Conservation (phyloP, 2,888 invertebrate genomes). For the Lysandra bellargus region DNA sequence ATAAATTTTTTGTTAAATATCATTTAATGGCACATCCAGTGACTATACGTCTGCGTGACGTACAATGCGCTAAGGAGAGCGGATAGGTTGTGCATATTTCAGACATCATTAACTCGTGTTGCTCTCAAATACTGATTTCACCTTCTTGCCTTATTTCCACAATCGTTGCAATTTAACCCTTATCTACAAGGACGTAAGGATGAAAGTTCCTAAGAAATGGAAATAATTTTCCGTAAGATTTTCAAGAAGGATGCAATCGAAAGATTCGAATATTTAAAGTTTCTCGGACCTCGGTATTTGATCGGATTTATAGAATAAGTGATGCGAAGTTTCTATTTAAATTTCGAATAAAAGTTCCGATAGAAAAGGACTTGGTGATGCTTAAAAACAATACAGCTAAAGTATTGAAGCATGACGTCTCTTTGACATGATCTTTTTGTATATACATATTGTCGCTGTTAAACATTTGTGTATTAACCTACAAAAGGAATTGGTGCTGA, state of each 20-base stretch:
- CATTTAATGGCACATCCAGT: neutral
- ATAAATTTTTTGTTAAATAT: no score
- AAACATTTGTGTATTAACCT: no score
- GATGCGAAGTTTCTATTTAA: neutral
- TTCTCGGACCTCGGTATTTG: neutral
- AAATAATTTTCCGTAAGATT: neutral
- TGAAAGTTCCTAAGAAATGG: neutral
- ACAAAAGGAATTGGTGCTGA: no score
- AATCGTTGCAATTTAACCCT: neutral
- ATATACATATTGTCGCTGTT: no score
- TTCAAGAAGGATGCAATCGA: neutral
- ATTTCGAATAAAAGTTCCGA: neutral
- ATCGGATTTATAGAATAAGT: neutral
- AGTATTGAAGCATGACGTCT: no score
- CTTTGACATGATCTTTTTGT: no score
- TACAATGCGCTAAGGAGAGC: slow-evolving; percentile 11
- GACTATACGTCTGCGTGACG: slow-evolving; percentile 34
- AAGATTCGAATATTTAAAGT: neutral
- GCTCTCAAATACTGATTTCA: slow-evolving; percentile 32
- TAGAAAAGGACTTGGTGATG: no score
- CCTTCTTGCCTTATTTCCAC: neutral
- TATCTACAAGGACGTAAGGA: neutral
- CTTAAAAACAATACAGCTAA: neutral
- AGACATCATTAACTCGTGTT: slow-evolving; percentile 45
- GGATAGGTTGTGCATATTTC: slow-evolving; percentile 45